Evolutionary conservation across 2,888 invertebrate species (phyloP), one percentile per base, ranked within the genome.

Genomic region (Balanococcus diminutus): DNA sequence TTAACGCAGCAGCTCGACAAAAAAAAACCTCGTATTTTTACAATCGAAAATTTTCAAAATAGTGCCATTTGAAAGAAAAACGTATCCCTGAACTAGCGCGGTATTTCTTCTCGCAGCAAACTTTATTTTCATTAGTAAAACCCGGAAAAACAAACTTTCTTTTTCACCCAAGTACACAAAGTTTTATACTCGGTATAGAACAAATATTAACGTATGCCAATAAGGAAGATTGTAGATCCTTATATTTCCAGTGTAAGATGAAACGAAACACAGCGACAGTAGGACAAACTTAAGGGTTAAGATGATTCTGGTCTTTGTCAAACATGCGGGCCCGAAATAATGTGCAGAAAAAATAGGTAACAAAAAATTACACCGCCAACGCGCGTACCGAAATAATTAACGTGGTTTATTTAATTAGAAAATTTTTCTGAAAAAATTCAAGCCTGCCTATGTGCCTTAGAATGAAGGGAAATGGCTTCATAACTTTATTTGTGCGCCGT

Each of bases 41-140:
- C 56, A 56, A 56, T 56, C 56, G 56, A 56, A 19, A 56, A 56
- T 56, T 56, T 56, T 56, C 19, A 56, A 56, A 56, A 56, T 56
- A 22, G 56, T 56, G 19, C 56, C 56, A 56, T 56, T 56, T 22
- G 56, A 56, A 56, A 56, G 56, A 11, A 56, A 56, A 56, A 56
- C 56, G 56, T 56, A 56, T 56, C 56, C 56, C 56, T 56, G 56
- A 56, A 56, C 19, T 19, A 19, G 56, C 8, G 22, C 56, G 4
- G 56, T 56, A 56, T 56, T 56, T 56, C 22, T 56, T 56, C 56
- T 19, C 19, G 19, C 19, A 56, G 56, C 22, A 56, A 56, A 56
- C 56, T 56, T 56, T 56, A 56, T 56, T 56, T 56, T 56, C 56
- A 56, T 56, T 56, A 56, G 56, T 56, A 56, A 56, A 56, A 56